Evolutionary conservation across 2,113 vertebrate species (phyloP), one percentile per base, ranked within the genome.

Genomic region (Sinocyclocheilus maitianheensis): DNA sequence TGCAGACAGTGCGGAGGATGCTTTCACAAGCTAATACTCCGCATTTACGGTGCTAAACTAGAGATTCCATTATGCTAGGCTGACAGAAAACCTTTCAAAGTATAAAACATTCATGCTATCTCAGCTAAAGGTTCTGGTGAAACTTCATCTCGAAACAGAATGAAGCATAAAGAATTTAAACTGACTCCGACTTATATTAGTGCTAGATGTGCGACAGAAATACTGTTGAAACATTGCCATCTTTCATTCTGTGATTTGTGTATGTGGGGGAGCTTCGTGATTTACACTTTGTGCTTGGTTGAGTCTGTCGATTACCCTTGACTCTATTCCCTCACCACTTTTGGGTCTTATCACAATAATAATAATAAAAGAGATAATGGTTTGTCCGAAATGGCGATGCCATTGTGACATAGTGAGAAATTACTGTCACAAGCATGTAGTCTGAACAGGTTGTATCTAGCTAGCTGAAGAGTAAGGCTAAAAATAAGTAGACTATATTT

Each of bases 401-500:
- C 40, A 81, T 48, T 51, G 40, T 67, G 62, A 81, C 24, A 81
- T 76, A 77, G 74, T 53, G 74, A 51, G n/a, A 77, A 81, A 67
- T 51, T 12, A 48, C n/a, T 30, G 2, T 67, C 62, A 18, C 1
- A 63, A 65, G 13, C 37, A 26, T 18, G n/a, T 11, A 46, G 55
- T 16, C 13, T 12, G 40, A 81, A 81, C 79, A 65, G 79, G 79
- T 67, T 67, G 14, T 67, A 48, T 67, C 62, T 40, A 51, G 62
- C 20, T 71, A 53, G 26, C 26, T 4, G 9, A n/a, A 26, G 78
- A 63, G 34, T 37, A 24, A 7, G 22, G 58, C 58, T 72, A 83
- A 71, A 83, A 83, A 83, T 83, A 83, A 69, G 18, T 22, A 55
- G 5, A 53, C 81, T 55, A 83, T 83, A 34, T 71, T 55, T 83